Evolutionary conservation across 2,113 vertebrate species (phyloP), one percentile per base, ranked within the genome.

Genomic region (Geothlypis trichas): DNA sequence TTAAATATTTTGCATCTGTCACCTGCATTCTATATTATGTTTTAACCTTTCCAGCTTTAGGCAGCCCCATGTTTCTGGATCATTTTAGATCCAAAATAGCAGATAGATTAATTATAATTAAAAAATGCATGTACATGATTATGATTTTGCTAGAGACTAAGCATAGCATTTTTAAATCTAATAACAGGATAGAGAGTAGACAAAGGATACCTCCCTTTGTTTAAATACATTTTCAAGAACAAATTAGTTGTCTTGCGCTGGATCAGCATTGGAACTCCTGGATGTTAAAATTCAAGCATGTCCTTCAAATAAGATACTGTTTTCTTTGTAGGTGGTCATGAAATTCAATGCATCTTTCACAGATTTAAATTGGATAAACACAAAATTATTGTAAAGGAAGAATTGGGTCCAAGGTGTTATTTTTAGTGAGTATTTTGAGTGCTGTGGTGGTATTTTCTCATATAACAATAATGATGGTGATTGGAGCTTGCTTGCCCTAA

Each of bases 341-440:
- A 88, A 92, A 73, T 62, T 54, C 42, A 62, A 18, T 74, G 10
- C 31, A 73, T 72, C 44, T 62, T 92, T 92, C 73, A 68, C 20
- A 72, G 72, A 84, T 1, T 57, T 41, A 75, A 94, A 84, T 39
- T 61, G 15, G n/a, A 37, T 61, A 91, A 80, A 59, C 23, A 58
- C 69, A 59, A 71, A 84, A 67, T 90, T 42, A 61, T 54, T 57
- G 5, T 66, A 81, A 63, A 71, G 14, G 17, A 74, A 78, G n/a
- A 51, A 68, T 19, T 52, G 8, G 39, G 18, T 37, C 11, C 27
- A 92, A 63, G 19, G 31, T 58, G 13, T 7, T 54, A 52, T 82
- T 95, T 95, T 90, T 65, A 63, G 17, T 54, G 59, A 61, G 39
- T 49, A 19, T 81, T 94, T 94, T 92, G 44, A 67, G 55, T 80